Evolutionary conservation across 2,797 vertebrate species (phyloP).

Genomic region (Pterois miles): DNA sequence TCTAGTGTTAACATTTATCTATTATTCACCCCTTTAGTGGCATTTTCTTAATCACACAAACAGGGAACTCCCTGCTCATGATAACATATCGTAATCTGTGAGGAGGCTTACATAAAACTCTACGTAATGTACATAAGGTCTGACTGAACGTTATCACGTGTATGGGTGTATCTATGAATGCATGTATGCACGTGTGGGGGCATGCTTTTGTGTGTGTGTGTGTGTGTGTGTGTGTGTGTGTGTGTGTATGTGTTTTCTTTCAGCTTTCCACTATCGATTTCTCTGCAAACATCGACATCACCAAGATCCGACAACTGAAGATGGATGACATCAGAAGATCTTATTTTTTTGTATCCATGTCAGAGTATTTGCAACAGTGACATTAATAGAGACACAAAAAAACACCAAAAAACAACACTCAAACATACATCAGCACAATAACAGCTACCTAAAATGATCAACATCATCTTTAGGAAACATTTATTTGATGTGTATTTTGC

Average conservation of each 20-base stretch:
- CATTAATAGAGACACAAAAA: neutral
- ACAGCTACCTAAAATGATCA: too few species aligned
- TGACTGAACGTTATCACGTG: neutral
- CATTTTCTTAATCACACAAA: neutral
- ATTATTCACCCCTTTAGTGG: neutral
- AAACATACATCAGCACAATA: too few species aligned
- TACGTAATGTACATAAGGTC: neutral
- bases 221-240: too few species aligned
- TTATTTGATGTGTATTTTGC: too few species aligned
- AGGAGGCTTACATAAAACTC: neutral
- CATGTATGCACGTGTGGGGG: neutral
- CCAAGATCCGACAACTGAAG: conserved; percentile 88
- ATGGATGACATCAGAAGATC: conserved; percentile 93
- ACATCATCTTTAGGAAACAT: too few species aligned
- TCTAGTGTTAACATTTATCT: neutral
- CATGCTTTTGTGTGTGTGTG: neutral
- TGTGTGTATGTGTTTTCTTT: conserved; percentile 13
- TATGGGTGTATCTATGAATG: neutral
- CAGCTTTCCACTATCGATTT: conserved; percentile 91
- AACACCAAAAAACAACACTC: too few species aligned
- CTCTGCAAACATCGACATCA: conserved; percentile 84
- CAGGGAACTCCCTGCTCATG: neutral
- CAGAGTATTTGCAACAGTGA: neutral
- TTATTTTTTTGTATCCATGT: conserved; percentile 96
- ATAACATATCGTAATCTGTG: neutral